These are phyloP conservation scores for Osmoderma eremita DNA, from an alignment of 2,888 invertebrate species.

Conservation along the genomic window DNA sequence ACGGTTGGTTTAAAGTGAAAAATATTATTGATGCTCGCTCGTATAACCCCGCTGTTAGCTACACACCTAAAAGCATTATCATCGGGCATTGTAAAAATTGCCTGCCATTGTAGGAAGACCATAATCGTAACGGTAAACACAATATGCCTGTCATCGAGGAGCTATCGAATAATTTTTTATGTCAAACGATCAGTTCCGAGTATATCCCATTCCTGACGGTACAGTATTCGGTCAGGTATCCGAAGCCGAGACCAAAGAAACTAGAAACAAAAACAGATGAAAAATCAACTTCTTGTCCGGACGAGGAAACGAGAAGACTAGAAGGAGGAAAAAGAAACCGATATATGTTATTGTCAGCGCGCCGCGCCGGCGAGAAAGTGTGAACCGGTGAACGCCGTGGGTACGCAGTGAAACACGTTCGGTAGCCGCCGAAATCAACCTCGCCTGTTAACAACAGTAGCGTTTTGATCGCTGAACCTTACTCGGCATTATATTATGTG, in stretches of 20 bases:
- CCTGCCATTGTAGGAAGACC: neutral
- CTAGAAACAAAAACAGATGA: neutral
- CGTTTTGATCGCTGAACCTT: constrained; percentile 54
- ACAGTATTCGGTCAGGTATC: neutral
- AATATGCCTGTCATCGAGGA: constrained; percentile 19
- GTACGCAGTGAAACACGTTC: constrained; percentile 43
- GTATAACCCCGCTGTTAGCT: no score
- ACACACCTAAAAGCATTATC: no score
- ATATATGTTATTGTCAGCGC: constrained; percentile 28
- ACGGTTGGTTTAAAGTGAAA: no score
- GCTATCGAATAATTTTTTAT: constrained; percentile 20
- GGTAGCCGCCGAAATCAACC: constrained; percentile 39
- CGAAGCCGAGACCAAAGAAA: neutral
- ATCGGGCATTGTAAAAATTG: neutral
- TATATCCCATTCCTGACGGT: neutral
- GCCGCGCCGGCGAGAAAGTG: constrained; percentile 41
- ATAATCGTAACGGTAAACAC: constrained; percentile 13
- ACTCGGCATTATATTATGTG: constrained; percentile 41
- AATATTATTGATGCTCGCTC: no score
- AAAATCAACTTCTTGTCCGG: neutral
- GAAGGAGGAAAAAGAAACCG: constrained; percentile 21
- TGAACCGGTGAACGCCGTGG: constrained; percentile 46
- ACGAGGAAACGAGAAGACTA: constrained; percentile 1
- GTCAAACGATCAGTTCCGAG: constrained; percentile 2
- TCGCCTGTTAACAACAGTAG: constrained; percentile 50